phyloP scores from a whole-genome alignment of 2,113 vertebrate species.

The Geococcyx californianus region DNA sequence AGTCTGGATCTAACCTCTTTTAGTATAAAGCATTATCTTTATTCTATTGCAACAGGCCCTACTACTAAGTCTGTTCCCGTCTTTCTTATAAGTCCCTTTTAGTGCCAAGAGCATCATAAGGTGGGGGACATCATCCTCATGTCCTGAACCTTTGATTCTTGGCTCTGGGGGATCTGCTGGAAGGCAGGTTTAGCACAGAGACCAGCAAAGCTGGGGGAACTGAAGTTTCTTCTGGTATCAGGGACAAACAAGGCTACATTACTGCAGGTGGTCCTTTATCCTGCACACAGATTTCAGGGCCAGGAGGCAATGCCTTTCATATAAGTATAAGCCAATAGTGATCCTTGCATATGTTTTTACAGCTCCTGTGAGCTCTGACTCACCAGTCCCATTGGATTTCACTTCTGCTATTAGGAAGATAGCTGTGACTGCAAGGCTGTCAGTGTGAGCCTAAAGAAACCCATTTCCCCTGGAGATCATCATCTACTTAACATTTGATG shows the following conservation, averaged over 20 bases:
- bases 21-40: background rate
- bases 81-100: background rate
- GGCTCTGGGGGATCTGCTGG: background rate
- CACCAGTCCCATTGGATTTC: background rate
- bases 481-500: background rate
- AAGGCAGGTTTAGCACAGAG: background rate
- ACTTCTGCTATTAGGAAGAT: background rate
- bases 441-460: background rate
- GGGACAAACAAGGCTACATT: background rate
- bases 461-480: background rate
- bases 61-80: background rate
- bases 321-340: background rate
- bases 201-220: background rate
- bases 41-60: accelerated
- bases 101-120: accelerated
- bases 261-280: background rate
- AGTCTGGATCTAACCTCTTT: background rate
- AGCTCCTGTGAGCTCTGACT: background rate
- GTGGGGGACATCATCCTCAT: background rate
- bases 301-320: background rate
- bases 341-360: background rate
- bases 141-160: background rate
- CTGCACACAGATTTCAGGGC: background rate
- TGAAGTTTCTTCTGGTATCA: background rate
- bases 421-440: background rate